Evolutionary conservation across 2,113 vertebrate species (phyloP).

Genomic region (Barbus barbus): DNA sequence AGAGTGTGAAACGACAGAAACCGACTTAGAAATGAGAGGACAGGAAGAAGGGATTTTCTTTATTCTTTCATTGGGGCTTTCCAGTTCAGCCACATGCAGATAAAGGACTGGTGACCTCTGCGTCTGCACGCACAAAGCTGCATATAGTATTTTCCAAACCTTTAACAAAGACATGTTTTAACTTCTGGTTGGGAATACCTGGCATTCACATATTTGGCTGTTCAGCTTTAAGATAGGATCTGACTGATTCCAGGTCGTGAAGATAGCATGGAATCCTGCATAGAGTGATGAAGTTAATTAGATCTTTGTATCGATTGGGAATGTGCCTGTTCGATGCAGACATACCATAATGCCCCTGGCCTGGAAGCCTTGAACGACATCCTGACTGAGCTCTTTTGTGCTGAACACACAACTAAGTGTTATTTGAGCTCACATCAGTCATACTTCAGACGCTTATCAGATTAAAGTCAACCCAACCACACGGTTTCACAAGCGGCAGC

Average conservation of each 20-base stretch:
- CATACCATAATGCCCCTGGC: not conserved
- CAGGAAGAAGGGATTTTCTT: constrained; percentile 35
- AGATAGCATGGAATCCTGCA: not conserved
- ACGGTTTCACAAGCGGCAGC: constrained; percentile 5
- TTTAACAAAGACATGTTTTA: not conserved
- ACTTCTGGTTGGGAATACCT: not conserved
- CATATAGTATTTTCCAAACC: not conserved
- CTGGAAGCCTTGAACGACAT: constrained; percentile 12
- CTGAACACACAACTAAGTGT: constrained; percentile 27
- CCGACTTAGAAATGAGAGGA: not conserved
- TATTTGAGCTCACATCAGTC: constrained; percentile 10
- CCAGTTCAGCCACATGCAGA: constrained; percentile 31
- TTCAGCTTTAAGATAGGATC: not conserved
- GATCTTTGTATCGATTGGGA: not conserved
- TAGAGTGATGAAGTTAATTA: not conserved
- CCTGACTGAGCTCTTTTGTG: constrained; percentile 21
- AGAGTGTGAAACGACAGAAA: not conserved
- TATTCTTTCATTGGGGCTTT: constrained; percentile 44
- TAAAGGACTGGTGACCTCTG: constrained; percentile 6
- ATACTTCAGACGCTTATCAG: constrained; percentile 35
- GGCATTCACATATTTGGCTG: not conserved
- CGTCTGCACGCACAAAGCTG: not conserved
- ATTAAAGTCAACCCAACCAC: constrained; percentile 10
- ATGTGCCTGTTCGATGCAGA: not conserved
- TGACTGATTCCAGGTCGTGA: not conserved